Percentiles rank a stretch among this genome's conserved stretches.
phyloP scores from a whole-genome alignment of 2,797 vertebrate genomes.

The Denticeps clupeoides region DNA sequence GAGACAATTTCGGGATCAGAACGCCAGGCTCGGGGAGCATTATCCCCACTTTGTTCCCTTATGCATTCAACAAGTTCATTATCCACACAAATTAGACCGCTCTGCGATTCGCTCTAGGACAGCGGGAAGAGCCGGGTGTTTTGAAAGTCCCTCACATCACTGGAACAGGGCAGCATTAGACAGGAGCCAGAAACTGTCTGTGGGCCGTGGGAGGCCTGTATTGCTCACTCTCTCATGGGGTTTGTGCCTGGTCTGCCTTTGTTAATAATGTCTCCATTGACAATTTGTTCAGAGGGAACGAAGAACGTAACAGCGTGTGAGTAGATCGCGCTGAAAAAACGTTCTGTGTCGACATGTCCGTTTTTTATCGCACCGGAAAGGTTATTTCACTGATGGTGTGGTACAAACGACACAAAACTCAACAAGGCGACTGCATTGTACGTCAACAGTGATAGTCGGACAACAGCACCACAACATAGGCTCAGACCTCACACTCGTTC shows the following conservation, averaged over 20 bases:
- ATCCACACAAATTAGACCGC: conserved; percentile 8
- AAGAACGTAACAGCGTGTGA: not conserved
- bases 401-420: too few relatives aligned
- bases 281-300: not conserved
- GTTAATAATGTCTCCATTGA: conserved; percentile 1
- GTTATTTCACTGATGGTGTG: too few relatives aligned
- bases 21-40: conserved; percentile 17
- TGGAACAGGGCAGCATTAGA: not conserved
- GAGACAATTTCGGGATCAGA: conserved; percentile 23
- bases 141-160: not conserved
- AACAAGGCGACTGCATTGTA: too few relatives aligned
- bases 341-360: not conserved
- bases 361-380: too few relatives aligned
- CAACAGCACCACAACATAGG: too few relatives aligned
- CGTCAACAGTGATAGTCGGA: too few relatives aligned
- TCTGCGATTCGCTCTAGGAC: conserved; percentile 13
- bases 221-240: not conserved
- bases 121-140: not conserved
- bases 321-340: not conserved
- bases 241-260: not conserved
- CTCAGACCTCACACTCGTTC: too few relatives aligned
- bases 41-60: conserved; percentile 25
- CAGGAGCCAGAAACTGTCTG: not conserved
- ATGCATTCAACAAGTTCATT: conserved; percentile 51
- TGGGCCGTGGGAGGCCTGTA: not conserved